Percentiles rank a stretch among this genome's conserved stretches.
Evolutionary conservation across 2,113 vertebrate species (phyloP).

Genomic region (Noctilio leporinus): DNA sequence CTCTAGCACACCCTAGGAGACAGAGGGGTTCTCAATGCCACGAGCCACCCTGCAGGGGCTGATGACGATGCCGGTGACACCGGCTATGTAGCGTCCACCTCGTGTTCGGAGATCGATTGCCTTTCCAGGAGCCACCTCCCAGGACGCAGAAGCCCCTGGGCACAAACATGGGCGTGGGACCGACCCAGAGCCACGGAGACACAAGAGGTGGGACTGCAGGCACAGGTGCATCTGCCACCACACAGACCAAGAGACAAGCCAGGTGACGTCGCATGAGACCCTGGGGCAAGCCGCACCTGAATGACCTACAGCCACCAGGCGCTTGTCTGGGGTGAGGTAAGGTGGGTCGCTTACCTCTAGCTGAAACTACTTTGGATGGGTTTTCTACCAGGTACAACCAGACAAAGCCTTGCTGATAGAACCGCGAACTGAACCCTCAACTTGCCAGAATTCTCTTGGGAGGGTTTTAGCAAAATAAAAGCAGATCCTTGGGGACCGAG

Average conservation of each 20-base stretch:
- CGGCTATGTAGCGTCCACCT: fast-evolving
- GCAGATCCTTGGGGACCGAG: not conserved
- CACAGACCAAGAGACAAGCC: not conserved
- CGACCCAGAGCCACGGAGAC: not conserved
- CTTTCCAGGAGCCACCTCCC: not conserved
- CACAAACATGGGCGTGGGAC: not conserved
- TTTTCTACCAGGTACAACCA: not conserved
- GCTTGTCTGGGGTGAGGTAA: not conserved
- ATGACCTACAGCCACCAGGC: fast-evolving
- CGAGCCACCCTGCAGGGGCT: fast-evolving
- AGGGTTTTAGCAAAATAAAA: not conserved
- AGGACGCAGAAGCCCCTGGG: not conserved
- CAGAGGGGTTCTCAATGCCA: not conserved
- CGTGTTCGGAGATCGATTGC: fast-evolving
- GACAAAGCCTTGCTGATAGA: not conserved
- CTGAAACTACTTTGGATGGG: not conserved
- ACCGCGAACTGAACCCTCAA: not conserved
- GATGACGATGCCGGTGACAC: fast-evolving
- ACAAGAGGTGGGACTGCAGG: not conserved
- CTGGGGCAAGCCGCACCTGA: not conserved
- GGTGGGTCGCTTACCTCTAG: not conserved
- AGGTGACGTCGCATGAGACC: fast-evolving
- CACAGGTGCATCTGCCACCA: fast-evolving
- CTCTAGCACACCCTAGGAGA: conserved; percentile 59
- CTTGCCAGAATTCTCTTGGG: not conserved